Base-by-base conservation (phyloP, 2,888 invertebrate species). In the Fissipunctia ypsillon region DNA sequence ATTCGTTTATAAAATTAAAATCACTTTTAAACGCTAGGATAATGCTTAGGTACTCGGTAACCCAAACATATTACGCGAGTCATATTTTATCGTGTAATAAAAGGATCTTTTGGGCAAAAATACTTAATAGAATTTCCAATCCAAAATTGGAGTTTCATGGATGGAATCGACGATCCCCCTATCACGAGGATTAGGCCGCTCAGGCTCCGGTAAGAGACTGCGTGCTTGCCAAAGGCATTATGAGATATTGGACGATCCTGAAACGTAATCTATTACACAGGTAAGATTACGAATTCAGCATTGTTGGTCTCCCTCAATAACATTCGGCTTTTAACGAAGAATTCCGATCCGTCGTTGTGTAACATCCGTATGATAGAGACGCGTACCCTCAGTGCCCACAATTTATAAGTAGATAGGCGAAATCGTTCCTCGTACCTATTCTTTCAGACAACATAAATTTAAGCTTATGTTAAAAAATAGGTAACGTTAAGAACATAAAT, bases 351-450 rank as follows among this genome's bases (percentile, higher is more conserved):
- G 61, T 66, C 60, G 76, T 78, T 73, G 69, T 76, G 80, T 77
- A 89, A 81, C 82, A 72, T 81, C 52, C 89, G 85, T 89, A 83
- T 82, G 87, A 90, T 90, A 65, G 77, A 83, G 69, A 74, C 57
- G 50, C 56, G 52, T 73, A 68, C 76, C 54, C 63, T 56, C 43
- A 28, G 48, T 7, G 25, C 41, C 35, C n/a, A 45, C 57, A n/a
- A 50, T 73, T 35, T 61, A 73, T 74, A 28, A 2, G 22, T 48
- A 48, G 35, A 19, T 38, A n/a, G 56, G 14, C 41, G 16, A 52
- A 45, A 78, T 52, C 4, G 28, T 19, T 78, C 12, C 38, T 52
- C 16, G 25, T 52, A 19, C 16, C 43, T 22, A 22, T 35, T 77
- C 3, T 25, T 35, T 19, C n/a, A 68, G 10, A 43, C 38, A 25